phyloP scores from a whole-genome alignment of 2,888 invertebrate species.

The Alsophila aescularia region DNA sequence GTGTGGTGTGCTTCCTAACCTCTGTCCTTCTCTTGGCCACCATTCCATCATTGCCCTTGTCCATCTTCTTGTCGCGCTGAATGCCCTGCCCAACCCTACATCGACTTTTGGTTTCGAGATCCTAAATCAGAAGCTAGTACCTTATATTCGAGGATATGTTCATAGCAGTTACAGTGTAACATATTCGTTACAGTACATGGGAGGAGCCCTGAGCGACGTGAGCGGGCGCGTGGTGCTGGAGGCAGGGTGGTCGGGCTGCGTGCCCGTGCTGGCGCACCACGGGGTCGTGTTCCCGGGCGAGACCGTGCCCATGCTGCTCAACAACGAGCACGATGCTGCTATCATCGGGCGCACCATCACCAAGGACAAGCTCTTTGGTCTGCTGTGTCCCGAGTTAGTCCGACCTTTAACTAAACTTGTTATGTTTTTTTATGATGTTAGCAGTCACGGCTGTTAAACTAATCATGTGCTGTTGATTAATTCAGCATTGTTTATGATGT shows the following conservation, averaged over 20 bases:
- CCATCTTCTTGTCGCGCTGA: too few species aligned
- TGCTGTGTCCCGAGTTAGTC: slow-evolving; percentile 71
- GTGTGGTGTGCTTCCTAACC: too few species aligned
- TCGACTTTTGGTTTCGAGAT: too few species aligned
- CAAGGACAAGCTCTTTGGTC: slow-evolving; percentile 66
- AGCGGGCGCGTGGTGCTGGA: slow-evolving; percentile 67
- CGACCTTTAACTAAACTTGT: background rate
- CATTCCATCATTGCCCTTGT: too few species aligned
- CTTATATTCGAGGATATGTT: too few species aligned
- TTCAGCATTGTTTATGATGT: too few species aligned
- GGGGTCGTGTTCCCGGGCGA: slow-evolving; percentile 78
- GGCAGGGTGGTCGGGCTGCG: slow-evolving; percentile 68
- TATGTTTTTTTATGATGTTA: too few species aligned
- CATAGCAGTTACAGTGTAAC: too few species aligned
- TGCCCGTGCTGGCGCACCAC: slow-evolving; percentile 65
- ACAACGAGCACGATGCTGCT: slow-evolving; percentile 49
- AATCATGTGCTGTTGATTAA: background rate
- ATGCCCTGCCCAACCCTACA: too few species aligned
- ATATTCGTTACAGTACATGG: slow-evolving; percentile 65
- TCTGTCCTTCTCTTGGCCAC: too few species aligned
- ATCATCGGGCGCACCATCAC: slow-evolving; percentile 51
- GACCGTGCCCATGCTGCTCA: slow-evolving; percentile 74
- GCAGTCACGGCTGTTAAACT: too few species aligned
- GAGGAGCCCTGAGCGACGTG: slow-evolving; percentile 54
- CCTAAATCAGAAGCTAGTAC: too few species aligned